Base-by-base conservation (phyloP, 1,140 invertebrate genomes). In the Galleria mellonella region DNA sequence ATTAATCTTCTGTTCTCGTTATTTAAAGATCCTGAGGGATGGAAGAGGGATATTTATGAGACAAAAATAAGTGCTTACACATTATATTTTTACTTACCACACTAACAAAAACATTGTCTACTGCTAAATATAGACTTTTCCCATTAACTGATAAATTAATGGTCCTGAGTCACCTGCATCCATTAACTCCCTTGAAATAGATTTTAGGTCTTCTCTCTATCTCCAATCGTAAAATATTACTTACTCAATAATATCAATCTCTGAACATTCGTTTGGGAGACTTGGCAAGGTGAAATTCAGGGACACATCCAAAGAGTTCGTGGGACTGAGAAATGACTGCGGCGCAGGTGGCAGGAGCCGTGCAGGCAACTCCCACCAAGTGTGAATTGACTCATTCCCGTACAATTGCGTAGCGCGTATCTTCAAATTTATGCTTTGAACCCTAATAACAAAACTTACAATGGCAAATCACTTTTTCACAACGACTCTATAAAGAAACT, bases 341-440 rank as follows among this genome's bases (percentile, higher is more conserved):
- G 8, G 9, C 5, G 38, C 31, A 10, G 41, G 11, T 8, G 41
- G 30, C 9, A 5, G 38, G 29, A 40, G n/a, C 9, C 6, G 12
- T 29, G 4, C 1, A 8, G 48, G 39, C 23, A 42, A 9, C 4
- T 1, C 6, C 65, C 64, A 74, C 11, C 9, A 8, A 0, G 53
- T 53, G 11, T 14, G 32, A 2, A 61, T 33, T 9, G 15, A 42
- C 4, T 44, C 40, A 6, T 40, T 37, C 0, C 68, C 70, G 33
- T 51, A 67, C 33, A 75, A 36, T 47, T 70, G 68, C 0, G 60
- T 69, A n/a, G 61, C 62, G 27, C 47, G 30, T 0, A 75, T 15
- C 5, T 35, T 29, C 28, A 73, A 12, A 0, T 46, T 36, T 9
- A 72, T 41, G 5, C 51, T 41, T 23, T 58, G 50, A 10, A 68